These are phyloP conservation scores for Salarias fasciatus DNA, from an alignment of 2,797 vertebrate species.

Conservation along the genomic window DNA sequence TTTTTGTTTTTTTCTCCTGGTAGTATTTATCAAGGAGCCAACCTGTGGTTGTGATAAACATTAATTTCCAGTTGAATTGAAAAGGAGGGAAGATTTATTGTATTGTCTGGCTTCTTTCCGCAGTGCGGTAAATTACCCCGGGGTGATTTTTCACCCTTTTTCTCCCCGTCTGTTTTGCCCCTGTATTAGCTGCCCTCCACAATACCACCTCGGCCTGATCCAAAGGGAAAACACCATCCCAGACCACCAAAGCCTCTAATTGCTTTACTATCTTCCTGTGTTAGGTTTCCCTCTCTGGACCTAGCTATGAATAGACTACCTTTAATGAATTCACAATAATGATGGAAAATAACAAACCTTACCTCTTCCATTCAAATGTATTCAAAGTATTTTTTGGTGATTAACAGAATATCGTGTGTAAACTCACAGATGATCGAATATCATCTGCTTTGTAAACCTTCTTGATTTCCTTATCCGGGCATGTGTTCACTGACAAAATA, in stretches of 20 bases:
- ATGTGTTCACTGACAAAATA: constrained; percentile 43
- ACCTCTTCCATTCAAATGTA: no score
- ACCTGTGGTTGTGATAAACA: constrained; percentile 56
- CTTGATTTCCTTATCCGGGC: neutral
- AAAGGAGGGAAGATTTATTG: constrained; percentile 70
- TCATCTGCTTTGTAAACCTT: no score
- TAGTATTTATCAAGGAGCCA: constrained; percentile 45
- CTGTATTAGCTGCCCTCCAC: constrained; percentile 61
- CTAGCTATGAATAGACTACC: constrained; percentile 39
- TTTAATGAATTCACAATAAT: constrained; percentile 48
- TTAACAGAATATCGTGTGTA: no score
- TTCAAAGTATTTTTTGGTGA: no score
- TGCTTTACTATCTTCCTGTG: constrained; percentile 60
- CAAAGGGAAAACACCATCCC: constrained; percentile 57
- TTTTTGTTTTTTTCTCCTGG: constrained; percentile 29
- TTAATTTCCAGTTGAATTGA: constrained; percentile 67
- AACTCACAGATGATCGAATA: no score
- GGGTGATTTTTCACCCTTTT: constrained; percentile 70
- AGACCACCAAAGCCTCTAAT: constrained; percentile 60
- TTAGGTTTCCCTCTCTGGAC: constrained; percentile 38
- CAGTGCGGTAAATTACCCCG: constrained; percentile 80
- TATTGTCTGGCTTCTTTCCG: constrained; percentile 68
- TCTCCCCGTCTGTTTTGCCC: constrained; percentile 61
- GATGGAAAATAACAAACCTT: constrained; percentile 20
- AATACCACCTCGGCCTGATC: constrained; percentile 33